Percentiles rank a stretch among this genome's conserved stretches.
Conservation (phyloP, 2,888 invertebrate genomes). For the Rhingia campestris region DNA sequence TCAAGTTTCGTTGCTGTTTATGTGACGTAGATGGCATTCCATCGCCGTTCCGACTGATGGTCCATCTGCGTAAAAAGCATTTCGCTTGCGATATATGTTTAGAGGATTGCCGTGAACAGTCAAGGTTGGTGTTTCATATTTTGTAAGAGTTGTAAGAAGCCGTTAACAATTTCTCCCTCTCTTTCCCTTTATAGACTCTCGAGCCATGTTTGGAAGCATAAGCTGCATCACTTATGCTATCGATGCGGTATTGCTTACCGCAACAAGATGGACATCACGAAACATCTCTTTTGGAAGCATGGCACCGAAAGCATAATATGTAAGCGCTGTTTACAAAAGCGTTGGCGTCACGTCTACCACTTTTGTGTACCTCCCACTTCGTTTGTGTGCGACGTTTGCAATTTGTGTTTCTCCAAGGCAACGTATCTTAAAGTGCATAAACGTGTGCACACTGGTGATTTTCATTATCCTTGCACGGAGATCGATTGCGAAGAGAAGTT, state of each 20-base stretch:
- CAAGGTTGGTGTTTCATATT: conserved; percentile 70
- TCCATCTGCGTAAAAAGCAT: conserved; percentile 92
- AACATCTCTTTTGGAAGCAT: conserved; percentile 96
- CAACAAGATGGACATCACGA: conserved; percentile 93
- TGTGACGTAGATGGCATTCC: conserved; percentile 90
- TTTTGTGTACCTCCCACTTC: conserved; percentile 92
- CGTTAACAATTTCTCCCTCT: background rate
- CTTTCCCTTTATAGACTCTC: conserved; percentile 85
- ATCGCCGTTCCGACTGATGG: conserved; percentile 94
- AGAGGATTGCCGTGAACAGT: conserved; percentile 90
- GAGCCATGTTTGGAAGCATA: conserved; percentile 95
- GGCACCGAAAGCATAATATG: conserved; percentile 94
- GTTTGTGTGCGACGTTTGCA: conserved; percentile 92
- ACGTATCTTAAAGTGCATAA: conserved; percentile 93
- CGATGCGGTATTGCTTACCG: conserved; percentile 94
- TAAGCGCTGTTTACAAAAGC: conserved; percentile 93
- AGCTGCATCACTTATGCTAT: conserved; percentile 93
- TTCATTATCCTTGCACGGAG: conserved; percentile 88
- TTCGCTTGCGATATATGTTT: conserved; percentile 94
- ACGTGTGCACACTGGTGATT: conserved; percentile 89
- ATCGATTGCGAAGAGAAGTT: conserved; percentile 89
- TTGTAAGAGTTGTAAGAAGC: background rate
- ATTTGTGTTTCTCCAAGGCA: conserved; percentile 88
- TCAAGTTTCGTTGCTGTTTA: conserved; percentile 91
- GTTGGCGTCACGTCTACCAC: conserved; percentile 96